These are phyloP conservation scores for Malaclemys terrapin DNA, from an alignment of 2,113 vertebrate species.

Conservation along the genomic window DNA sequence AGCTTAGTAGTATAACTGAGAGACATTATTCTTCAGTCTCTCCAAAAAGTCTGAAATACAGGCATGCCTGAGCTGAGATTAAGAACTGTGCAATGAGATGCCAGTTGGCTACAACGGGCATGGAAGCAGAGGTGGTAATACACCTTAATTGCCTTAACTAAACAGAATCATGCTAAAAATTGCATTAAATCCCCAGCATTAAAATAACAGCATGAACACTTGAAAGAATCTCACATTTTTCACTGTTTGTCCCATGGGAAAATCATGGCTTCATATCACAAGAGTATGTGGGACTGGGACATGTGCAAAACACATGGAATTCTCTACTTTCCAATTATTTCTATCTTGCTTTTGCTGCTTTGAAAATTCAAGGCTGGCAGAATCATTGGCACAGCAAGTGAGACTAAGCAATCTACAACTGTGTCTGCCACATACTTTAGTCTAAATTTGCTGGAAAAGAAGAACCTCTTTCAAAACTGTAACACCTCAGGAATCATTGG, in stretches of 20 bases:
- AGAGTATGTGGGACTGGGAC: not conserved
- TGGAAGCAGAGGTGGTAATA: not conserved
- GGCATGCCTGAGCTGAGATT: not conserved
- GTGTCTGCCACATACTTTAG: not conserved
- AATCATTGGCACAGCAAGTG: not conserved
- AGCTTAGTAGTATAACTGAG: not conserved
- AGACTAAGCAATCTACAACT: not conserved
- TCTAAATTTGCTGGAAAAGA: not conserved
- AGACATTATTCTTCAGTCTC: not conserved
- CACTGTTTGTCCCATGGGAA: not conserved
- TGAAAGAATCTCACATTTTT: not conserved
- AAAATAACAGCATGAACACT: not conserved
- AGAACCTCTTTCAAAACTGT: not conserved
- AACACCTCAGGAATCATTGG: not conserved
- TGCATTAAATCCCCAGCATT: not conserved
- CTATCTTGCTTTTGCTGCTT: not conserved
- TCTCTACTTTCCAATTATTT: not conserved
- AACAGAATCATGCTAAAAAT: fast-evolving
- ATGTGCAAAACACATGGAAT: not conserved
- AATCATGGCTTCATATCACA: not conserved
- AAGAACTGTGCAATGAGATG: not conserved
- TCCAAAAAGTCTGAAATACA: not conserved
- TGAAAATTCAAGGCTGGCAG: not conserved
- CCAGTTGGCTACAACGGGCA: not conserved
- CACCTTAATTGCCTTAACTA: not conserved